These are phyloP conservation scores for Aldabrachelys gigantea DNA, from an alignment of 2,113 vertebrate species.

Conservation along the genomic window DNA sequence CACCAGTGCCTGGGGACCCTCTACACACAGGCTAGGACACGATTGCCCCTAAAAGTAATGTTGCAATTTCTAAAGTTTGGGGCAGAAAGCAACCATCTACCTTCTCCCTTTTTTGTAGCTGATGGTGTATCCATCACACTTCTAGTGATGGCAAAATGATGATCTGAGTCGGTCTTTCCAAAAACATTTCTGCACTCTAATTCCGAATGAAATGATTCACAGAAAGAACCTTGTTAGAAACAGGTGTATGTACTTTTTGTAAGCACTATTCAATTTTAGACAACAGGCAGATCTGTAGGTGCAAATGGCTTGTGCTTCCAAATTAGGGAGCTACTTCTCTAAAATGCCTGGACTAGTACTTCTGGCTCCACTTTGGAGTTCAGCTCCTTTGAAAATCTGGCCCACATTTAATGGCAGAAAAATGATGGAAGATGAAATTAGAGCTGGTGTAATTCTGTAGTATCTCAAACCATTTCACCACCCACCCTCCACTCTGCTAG, in stretches of 20 bases:
- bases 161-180: not conserved
- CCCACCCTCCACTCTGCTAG: accelerated
- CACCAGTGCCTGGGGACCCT: not conserved
- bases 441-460: accelerated
- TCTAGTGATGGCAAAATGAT: not conserved
- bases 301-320: not conserved
- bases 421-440: accelerated
- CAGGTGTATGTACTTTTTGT: too few relatives aligned
- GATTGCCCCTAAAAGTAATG: not conserved
- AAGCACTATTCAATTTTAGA: not conserved
- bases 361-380: not conserved
- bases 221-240: not conserved
- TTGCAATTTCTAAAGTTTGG: accelerated
- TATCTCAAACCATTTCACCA: accelerated
- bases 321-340: not conserved
- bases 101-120: not conserved
- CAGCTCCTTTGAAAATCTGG: not conserved
- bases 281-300: not conserved
- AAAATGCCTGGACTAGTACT: accelerated
- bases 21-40: not conserved
- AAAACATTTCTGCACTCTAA: not conserved
- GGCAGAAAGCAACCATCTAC: not conserved
- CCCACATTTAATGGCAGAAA: not conserved
- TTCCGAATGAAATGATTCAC: accelerated
- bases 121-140: not conserved